These are phyloP conservation scores for Zootermopsis nevadensis DNA, from an alignment of 2,888 invertebrate genomes.

Conservation along the genomic window DNA sequence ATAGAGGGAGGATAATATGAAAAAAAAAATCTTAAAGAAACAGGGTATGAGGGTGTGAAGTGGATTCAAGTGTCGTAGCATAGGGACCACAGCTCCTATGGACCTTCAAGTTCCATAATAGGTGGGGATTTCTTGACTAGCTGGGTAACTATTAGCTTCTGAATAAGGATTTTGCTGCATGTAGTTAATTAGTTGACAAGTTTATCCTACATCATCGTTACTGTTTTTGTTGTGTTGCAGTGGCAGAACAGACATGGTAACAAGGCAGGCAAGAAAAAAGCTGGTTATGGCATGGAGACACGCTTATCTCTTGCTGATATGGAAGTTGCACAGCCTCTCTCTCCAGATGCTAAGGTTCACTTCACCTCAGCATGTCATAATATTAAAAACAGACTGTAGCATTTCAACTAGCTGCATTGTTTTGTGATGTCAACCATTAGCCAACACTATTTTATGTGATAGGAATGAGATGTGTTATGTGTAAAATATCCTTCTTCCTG, in stretches of 20 bases:
- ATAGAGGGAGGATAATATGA: too few relatives aligned
- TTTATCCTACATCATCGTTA: constrained; percentile 28
- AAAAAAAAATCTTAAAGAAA: too few relatives aligned
- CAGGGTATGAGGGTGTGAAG: not conserved
- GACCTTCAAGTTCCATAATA: not conserved
- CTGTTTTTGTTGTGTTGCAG: constrained; percentile 41
- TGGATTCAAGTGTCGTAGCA: not conserved
- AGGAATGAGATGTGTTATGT: too few relatives aligned
- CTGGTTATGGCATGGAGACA: constrained; percentile 39
- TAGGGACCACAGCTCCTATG: not conserved
- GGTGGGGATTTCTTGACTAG: not conserved
- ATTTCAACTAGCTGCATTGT: too few relatives aligned
- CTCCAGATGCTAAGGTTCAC: constrained; percentile 67
- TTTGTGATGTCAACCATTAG: too few relatives aligned
- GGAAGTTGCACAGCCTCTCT: constrained; percentile 71
- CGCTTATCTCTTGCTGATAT: constrained; percentile 62
- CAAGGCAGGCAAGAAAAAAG: constrained; percentile 55
- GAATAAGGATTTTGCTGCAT: constrained; percentile 55
- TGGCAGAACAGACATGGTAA: constrained; percentile 55
- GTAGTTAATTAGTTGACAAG: constrained; percentile 57
- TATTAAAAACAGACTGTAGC: not conserved
- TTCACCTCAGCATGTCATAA: not conserved
- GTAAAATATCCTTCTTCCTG: too few relatives aligned
- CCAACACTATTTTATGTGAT: too few relatives aligned
- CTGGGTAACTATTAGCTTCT: not conserved